Conservation (phyloP, 2,113 vertebrate species). For the Salvelinus namaycush region DNA sequence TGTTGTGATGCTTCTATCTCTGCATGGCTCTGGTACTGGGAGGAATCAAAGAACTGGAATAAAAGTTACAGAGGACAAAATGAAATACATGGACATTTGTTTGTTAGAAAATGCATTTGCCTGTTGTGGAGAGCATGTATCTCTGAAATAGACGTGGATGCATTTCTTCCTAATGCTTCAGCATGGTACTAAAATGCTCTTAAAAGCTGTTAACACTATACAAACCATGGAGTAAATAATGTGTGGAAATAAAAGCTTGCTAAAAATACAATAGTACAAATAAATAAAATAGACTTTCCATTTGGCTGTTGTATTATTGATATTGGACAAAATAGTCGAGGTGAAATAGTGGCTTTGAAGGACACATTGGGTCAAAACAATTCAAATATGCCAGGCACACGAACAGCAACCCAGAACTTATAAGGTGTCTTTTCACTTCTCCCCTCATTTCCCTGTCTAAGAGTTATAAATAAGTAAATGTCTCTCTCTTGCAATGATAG, state of each 20-base stretch:
- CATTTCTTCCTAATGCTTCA: slow-evolving; percentile 30
- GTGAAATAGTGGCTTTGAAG: slow-evolving; percentile 24
- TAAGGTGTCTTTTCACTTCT: not conserved
- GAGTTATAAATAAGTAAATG: not conserved
- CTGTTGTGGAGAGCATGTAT: slow-evolving; percentile 16
- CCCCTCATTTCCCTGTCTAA: not conserved
- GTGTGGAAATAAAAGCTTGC: slow-evolving; percentile 46
- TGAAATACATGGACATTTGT: slow-evolving; percentile 23
- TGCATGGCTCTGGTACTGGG: slow-evolving; percentile 20
- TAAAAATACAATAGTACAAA: slow-evolving; percentile 69
- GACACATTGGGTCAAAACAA: slow-evolving; percentile 12
- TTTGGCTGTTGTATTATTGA: slow-evolving; percentile 69
- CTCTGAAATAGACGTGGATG: slow-evolving; percentile 35
- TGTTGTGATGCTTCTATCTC: slow-evolving; percentile 55
- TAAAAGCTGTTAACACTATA: slow-evolving; percentile 34
- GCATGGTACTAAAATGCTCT: slow-evolving; percentile 5
- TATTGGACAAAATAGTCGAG: slow-evolving; percentile 27
- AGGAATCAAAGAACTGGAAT: slow-evolving; percentile 40
- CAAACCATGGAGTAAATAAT: slow-evolving; percentile 36
- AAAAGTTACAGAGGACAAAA: slow-evolving; percentile 56
- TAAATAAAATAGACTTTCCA: slow-evolving; percentile 52
- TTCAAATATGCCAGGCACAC: not conserved
- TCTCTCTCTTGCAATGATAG: not conserved
- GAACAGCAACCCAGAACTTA: not conserved
- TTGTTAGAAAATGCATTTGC: slow-evolving; percentile 13